Percentiles rank a stretch among this genome's conserved stretches.
These are phyloP conservation scores for Stictonetta naevosa DNA, from an alignment of 2,113 vertebrate species.

Conservation along the genomic window DNA sequence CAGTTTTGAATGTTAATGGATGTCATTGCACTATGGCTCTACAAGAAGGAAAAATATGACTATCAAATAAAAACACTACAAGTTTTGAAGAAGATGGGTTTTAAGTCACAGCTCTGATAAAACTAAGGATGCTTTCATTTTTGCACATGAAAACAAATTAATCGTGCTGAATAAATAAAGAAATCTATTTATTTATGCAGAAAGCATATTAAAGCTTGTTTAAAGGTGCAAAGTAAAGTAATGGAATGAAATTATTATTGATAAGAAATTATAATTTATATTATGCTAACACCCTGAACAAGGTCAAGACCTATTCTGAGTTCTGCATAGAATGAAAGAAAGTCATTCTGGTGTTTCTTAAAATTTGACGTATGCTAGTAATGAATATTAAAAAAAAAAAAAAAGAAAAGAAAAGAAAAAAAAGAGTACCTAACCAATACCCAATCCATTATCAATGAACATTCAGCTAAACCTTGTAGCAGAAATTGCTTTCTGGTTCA, in stretches of 20 bases:
- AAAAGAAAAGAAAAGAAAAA: too few relatives aligned
- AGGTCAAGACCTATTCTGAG: neutral
- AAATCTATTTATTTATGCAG: slow-evolving; percentile 30
- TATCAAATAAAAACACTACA: slow-evolving; percentile 47
- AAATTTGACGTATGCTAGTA: slow-evolving; percentile 18
- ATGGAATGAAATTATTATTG: slow-evolving; percentile 35
- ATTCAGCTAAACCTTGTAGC: slow-evolving; percentile 35
- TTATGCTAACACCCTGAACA: neutral
- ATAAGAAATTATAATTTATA: slow-evolving; percentile 31
- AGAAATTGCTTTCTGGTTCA: slow-evolving; percentile 58
- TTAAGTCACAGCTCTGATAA: slow-evolving; percentile 35
- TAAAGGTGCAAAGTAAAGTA: slow-evolving; percentile 16
- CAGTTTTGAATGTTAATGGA: slow-evolving; percentile 64
- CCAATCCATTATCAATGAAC: slow-evolving; percentile 28
- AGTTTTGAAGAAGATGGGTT: slow-evolving; percentile 34
- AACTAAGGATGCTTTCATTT: slow-evolving; percentile 46
- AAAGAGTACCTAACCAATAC: slow-evolving; percentile 42
- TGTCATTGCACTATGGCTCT: slow-evolving; percentile 55
- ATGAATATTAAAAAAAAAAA: slow-evolving; percentile 24
- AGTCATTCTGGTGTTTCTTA: slow-evolving; percentile 18
- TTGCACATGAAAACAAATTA: slow-evolving; percentile 35
- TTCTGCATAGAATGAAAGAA: slow-evolving; percentile 8
- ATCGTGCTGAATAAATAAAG: slow-evolving; percentile 37
- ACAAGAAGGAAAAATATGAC: slow-evolving; percentile 24
- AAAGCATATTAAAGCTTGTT: neutral